Base-by-base conservation (phyloP, 1,140 invertebrate genomes). In the Tetragnatha versicolor region DNA sequence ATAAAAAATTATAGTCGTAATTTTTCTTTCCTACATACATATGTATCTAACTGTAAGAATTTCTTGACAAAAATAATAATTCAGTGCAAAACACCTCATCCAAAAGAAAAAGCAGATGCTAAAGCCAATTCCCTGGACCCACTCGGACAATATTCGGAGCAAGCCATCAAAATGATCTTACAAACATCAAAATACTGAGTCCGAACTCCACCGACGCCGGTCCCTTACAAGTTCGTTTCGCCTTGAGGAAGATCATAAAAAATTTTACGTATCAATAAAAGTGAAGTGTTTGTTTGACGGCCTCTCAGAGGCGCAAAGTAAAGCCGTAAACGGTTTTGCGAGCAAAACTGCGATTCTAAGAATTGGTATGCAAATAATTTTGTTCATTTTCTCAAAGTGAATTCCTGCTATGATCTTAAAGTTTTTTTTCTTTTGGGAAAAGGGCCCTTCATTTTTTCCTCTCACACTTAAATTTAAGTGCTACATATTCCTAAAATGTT, bases 291-390 rank as follows among this genome's bases (percentile, higher is more conserved):
- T 70, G 68, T 70, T 37, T 70, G 47, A 35, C 27, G 45, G 33
- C 17, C 27, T 22, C 49, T 33, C 10, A 70, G 68, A 39, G 31
- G 68, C 25, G 51, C 20, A 70, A 70, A 70, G 68, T 70, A 70
- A 70, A 53, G 47, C 27, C 51, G 55, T 70, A 70, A 70, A 70
- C 49, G 51, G 17, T 68, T 68, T 68, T 49, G 27, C 39, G 37
- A 42, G 60, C 27, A 68, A 68, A 68, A 70, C 33, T 53, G 68
- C 68, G 68, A 70, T 70, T 70, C 31, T 22, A 27, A 25, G 68
- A 70, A 55, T 45, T 55, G 68, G 49, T 70, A 70, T 70, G 68
- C 31, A 70, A 70, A 70, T 53, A 70, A 45, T 53, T 70, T 70
- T 53, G 31, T 27, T 70, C 25, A 70, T 70, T 70, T 68, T 70